Base-by-base conservation (phyloP, 1,140 invertebrate genomes). In the Drosophila albomicans region DNA sequence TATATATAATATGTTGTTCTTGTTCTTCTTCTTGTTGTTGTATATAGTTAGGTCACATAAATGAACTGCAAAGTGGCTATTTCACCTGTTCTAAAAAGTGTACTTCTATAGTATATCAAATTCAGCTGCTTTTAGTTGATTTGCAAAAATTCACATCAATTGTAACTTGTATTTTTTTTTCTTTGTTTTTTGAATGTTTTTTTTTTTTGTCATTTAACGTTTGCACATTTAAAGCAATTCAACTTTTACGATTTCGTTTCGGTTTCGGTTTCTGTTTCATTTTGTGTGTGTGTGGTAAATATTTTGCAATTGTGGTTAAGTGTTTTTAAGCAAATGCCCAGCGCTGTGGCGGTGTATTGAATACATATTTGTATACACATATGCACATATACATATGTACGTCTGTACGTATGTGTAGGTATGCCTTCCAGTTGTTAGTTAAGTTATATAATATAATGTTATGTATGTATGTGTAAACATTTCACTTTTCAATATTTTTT, bases 241-340 rank as follows among this genome's bases (percentile, higher is more conserved):
- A 64, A 63, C 30, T 59, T 62, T 43, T 20, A 13, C 7, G 16
- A 16, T 57, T 41, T 45, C n/a, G 6, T 70, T n/a, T 62, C 0
- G 30, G 25, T 56, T 30, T 54, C 20, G 1, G 30, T 25, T 30
- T 41, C 20, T 51, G 45, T 38, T 43, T 30, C 13, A 8, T 45
- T 43, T 16, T 28, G 15, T 48, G 32, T 64, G 38, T 52, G 4
- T 52, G 49, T 25, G 20, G 30, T 41, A 10, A 54, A 16, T 70
- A 54, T 56, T 35, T 48, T 65, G 48, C 54, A 25, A 15, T 43
- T 63, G 43, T 43, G 49, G 15, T 10, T 61, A 74, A 74, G 71
- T 74, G 64, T 54, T 68, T 68, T 13, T 68, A 61, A 68, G 64
- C 48, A 75, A 51, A 54, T 73, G 71, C 45, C 48, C 64, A 74